phyloP scores from a whole-genome alignment of 2,797 vertebrate genomes.

The Scarus forsteni region DNA sequence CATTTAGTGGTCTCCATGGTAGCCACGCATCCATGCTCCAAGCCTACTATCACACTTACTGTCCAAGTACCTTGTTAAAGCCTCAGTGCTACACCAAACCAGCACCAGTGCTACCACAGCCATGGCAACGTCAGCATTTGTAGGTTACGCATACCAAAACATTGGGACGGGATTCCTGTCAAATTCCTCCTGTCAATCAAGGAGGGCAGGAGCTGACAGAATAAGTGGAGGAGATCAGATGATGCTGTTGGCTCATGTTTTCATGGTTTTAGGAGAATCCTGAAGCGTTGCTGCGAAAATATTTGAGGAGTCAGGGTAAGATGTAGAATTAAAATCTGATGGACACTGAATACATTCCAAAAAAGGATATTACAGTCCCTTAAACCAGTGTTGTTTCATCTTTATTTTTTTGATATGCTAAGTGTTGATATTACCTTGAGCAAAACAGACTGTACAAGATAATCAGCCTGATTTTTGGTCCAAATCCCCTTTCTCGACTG shows the following conservation, averaged over 20 bases:
- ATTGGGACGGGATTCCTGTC: slow-evolving; percentile 32
- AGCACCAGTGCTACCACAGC: slow-evolving; percentile 10
- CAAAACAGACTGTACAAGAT: too few relatives aligned
- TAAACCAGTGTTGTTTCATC: too few relatives aligned
- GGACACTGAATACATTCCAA: too few relatives aligned
- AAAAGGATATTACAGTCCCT: too few relatives aligned
- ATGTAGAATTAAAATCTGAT: too few relatives aligned
- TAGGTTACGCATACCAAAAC: slow-evolving; percentile 47
- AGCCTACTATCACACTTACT: slow-evolving; percentile 57
- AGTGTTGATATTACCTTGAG: too few relatives aligned
- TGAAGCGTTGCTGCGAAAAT: too few relatives aligned
- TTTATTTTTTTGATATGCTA: too few relatives aligned
- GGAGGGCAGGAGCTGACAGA: slow-evolving; percentile 7
- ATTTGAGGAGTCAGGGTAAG: too few relatives aligned
- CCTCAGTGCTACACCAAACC: slow-evolving; percentile 7
- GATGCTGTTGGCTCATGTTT: background rate
- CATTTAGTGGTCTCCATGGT: slow-evolving; percentile 61
- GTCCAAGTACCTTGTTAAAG: slow-evolving; percentile 69
- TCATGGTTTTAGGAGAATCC: too few relatives aligned
- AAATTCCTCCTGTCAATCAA: slow-evolving; percentile 60
- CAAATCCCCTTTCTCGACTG: too few relatives aligned
- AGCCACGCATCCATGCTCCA: slow-evolving; percentile 27
- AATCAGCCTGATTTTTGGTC: too few relatives aligned
- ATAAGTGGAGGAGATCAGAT: slow-evolving; percentile 9
- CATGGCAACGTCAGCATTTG: slow-evolving; percentile 45